Evolutionary conservation across 2,797 vertebrate genomes (phyloP).

Genomic region (Cossypha polioptera): DNA sequence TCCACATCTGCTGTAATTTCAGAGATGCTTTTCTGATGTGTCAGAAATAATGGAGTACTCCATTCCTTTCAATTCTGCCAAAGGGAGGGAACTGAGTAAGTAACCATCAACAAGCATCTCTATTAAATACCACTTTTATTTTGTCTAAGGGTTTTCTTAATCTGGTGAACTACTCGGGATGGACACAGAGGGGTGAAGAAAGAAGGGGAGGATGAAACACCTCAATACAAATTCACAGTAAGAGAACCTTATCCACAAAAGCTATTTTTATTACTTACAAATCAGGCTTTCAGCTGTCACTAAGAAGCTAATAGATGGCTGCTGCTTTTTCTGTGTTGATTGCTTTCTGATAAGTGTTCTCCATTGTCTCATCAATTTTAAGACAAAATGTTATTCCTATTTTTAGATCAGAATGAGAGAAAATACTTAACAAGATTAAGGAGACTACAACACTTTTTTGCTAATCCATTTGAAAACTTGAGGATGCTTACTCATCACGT

Average conservation of each 20-base stretch:
- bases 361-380: neutral
- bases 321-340: neutral
- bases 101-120: neutral
- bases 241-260: neutral
- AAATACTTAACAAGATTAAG: neutral
- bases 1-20: slow-evolving; percentile 47
- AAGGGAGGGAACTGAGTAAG: slow-evolving; percentile 11
- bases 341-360: neutral
- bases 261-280: neutral
- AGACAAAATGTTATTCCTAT: neutral
- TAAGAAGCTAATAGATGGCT: neutral
- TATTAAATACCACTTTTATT: neutral
- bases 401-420: slow-evolving; percentile 1
- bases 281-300: neutral
- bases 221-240: neutral
- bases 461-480: neutral
- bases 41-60: slow-evolving; percentile 42
- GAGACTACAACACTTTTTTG: neutral
- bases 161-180: neutral
- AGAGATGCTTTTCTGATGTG: slow-evolving; percentile 39
- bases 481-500: neutral
- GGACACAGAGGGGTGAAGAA: neutral
- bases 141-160: neutral
- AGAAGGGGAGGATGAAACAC: neutral
- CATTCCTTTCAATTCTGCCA: slow-evolving; percentile 23